Evolutionary conservation across 2,113 vertebrate genomes (phyloP).

Genomic region (Catharus fuscescens): DNA sequence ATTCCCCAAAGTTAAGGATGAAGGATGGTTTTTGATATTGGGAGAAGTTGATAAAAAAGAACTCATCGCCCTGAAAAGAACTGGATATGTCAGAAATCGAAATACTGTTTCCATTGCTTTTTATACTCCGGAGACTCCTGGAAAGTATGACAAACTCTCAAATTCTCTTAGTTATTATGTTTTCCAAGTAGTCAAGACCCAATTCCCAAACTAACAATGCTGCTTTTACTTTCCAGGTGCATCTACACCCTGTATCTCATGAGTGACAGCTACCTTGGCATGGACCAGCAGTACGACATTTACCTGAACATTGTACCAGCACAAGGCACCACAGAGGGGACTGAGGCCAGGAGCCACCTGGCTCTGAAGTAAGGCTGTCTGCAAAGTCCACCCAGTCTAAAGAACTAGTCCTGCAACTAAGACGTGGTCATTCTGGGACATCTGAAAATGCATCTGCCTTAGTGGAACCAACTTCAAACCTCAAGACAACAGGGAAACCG

Average conservation of each 20-base stretch:
- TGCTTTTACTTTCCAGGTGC: slow-evolving; percentile 75
- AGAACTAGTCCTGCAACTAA: slow-evolving; percentile 17
- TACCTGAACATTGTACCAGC: slow-evolving; percentile 83
- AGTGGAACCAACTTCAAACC: slow-evolving; percentile 73
- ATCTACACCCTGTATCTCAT: slow-evolving; percentile 97
- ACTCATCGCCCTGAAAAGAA: slow-evolving; percentile 91
- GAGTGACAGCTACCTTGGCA: slow-evolving; percentile 96
- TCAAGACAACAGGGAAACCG: slow-evolving; percentile 55
- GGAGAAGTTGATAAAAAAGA: slow-evolving; percentile 93
- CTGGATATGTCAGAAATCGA: slow-evolving; percentile 85
- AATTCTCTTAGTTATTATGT: neutral
- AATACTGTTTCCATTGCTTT: slow-evolving; percentile 85
- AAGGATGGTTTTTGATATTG: slow-evolving; percentile 94
- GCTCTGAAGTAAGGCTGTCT: slow-evolving; percentile 58
- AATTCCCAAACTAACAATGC: neutral
- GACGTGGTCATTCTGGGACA: slow-evolving; percentile 34
- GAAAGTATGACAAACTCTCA: slow-evolving; percentile 81
- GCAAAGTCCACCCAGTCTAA: neutral
- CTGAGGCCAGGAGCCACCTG: slow-evolving; percentile 52
- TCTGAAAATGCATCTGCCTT: slow-evolving; percentile 62
- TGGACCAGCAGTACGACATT: slow-evolving; percentile 98
- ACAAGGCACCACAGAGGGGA: slow-evolving; percentile 77
- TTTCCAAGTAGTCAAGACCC: neutral
- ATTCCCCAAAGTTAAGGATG: slow-evolving; percentile 94
- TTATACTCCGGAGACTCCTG: slow-evolving; percentile 89